phyloP scores from a whole-genome alignment of 2,888 invertebrate species.

The Nemurella pictetii region DNA sequence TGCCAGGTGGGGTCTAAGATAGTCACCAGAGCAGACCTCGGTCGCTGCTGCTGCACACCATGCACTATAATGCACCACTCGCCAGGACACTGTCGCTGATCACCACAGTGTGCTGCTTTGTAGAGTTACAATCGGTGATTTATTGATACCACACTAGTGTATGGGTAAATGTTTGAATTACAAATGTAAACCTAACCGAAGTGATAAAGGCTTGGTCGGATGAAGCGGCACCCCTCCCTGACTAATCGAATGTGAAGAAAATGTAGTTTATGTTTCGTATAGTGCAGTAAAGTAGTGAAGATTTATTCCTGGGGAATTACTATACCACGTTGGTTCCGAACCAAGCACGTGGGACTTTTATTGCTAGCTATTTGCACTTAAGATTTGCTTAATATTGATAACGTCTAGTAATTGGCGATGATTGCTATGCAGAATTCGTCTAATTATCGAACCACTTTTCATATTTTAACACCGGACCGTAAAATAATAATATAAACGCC shows the following conservation, averaged over 20 bases:
- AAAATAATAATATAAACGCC: neutral
- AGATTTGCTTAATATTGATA: neutral
- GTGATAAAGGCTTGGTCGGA: neutral
- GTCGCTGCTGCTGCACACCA: neutral
- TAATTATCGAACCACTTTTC: neutral
- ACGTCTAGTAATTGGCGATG: neutral
- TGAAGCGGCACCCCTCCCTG: neutral
- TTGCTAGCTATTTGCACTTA: neutral
- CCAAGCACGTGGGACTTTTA: neutral
- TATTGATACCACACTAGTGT: neutral
- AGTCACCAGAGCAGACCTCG: neutral
- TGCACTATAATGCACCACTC: neutral
- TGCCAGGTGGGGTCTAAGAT: neutral
- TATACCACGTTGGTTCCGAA: neutral
- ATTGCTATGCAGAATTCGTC: neutral
- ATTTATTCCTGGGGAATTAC: neutral
- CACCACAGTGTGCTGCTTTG: neutral
- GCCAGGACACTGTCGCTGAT: no score
- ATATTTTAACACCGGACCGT: neutral
- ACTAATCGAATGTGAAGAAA: neutral
- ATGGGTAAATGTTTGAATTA: neutral
- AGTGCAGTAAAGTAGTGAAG: no score
- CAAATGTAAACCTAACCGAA: neutral
- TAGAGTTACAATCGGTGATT: neutral
- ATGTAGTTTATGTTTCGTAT: neutral